Base-by-base conservation (phyloP, 2,888 invertebrate genomes). In the Calliphora vomitoria region DNA sequence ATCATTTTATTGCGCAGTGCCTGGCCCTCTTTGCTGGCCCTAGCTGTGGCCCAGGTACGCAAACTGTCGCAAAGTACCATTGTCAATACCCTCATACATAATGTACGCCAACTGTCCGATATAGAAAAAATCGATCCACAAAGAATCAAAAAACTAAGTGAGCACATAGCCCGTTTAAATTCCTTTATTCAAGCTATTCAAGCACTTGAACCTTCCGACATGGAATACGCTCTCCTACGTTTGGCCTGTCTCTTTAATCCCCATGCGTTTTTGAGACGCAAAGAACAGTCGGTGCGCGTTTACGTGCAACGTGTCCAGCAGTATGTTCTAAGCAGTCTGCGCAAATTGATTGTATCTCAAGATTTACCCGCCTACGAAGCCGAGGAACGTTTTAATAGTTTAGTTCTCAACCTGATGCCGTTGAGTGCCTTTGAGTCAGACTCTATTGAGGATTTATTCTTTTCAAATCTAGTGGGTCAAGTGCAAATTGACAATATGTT, bases 401-500 rank as follows among this genome's bases (percentile, higher is more conserved):
- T 93, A 38, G 89, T 93, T 84, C 90, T 93, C 35, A 95, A 96
- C 92, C 95, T 98, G 85, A 95, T 97, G 0, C 96, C 96, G 6
- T 93, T 97, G 35, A 95, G 97, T 89, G 95, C 96, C 89, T 96
- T 97, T 92, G 95, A 96, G 82, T 96, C 97, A 2, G 94, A 96
- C 15, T 95, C 97, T 87, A 95, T 98, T 78, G 98, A 98, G 93
- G 98, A 98, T 92, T 95, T 98, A 79, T 98, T 98, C 95, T 98
- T 99, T 92, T 96, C 98, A 4, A 98, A 97, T 74, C 95, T 98
- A 87, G 96, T 98, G 69, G 98, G 98, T 6, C 97, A 97, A 93
- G 97, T 99, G 90, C 98, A 98, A 94, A 98, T 99, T 86, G 98
- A 99, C 92, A 98, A 97, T 92, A 97, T 99, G 90, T 97, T 99